These are phyloP conservation scores for Matsumyia berberina DNA, from an alignment of 2,888 invertebrate genomes.

Conservation along the genomic window DNA sequence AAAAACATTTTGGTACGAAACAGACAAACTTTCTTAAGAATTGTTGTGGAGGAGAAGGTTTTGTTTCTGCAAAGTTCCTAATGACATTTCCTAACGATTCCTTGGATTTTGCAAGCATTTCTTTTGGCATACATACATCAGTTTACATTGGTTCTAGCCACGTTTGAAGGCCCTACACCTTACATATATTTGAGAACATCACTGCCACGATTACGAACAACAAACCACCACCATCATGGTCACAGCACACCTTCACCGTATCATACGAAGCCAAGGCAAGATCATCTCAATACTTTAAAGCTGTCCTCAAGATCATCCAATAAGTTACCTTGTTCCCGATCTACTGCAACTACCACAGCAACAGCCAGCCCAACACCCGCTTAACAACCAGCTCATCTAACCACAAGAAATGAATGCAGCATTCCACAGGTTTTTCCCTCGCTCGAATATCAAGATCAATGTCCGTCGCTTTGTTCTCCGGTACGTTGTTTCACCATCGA, in stretches of 20 bases:
- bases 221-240: not conserved
- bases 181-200: not conserved
- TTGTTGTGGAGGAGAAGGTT: too few species aligned
- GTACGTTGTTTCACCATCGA: conserved; percentile 58
- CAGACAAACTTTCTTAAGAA: too few species aligned
- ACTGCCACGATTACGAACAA: not conserved
- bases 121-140: too few species aligned
- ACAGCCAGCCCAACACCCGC: conserved; percentile 53
- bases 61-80: too few species aligned
- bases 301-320: conserved; percentile 74
- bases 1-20: too few species aligned
- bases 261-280: conserved; percentile 23
- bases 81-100: too few species aligned
- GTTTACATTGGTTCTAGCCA: too few species aligned
- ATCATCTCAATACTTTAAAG: conserved; percentile 69
- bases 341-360: conserved; percentile 37
- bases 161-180: not conserved
- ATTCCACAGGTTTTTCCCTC: conserved; percentile 43
- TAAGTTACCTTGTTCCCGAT: conserved; percentile 67
- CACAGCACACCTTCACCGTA: conserved; percentile 7
- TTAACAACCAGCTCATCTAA: conserved; percentile 63
- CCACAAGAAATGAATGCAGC: conserved; percentile 23
- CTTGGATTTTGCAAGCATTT: too few species aligned
- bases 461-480: conserved; percentile 72
- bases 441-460: conserved; percentile 71